Base-by-base conservation (phyloP, 2,113 vertebrate genomes). In the Lagenorhynchus albirostris region DNA sequence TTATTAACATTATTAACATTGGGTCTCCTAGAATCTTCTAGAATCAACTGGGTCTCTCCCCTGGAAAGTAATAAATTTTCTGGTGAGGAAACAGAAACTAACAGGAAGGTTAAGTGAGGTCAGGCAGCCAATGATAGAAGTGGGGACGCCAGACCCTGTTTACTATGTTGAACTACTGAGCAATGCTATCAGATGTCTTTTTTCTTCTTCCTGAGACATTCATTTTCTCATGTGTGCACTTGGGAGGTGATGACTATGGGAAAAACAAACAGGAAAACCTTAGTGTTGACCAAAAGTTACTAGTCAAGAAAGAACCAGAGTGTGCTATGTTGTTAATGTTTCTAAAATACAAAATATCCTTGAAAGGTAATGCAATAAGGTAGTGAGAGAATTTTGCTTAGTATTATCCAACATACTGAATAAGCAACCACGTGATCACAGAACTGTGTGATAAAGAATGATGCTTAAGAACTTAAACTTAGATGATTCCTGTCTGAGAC, bases 91-190 rank as follows among this genome's bases (percentile, higher is more conserved):
- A 89, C 89, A 94, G 83, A 92, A 92, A 71, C 62, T 74, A 93
- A 94, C 50, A 92, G 97, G 92, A 96, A 96, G 92, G 95, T 76
- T 80, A 97, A 89, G 53, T 26, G 76, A 93, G 92, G 97, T 88
- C 90, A 93, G 65, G 80, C 86, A 77, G 83, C 9, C 65, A 76
- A 5, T 50, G 94, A 96, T 0, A 77, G 18, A 86, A 97, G 36
- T 18, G 44, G 86, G 62, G 96, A 86, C 0, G 2, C 63, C 68
- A 68, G 74, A 63, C 50, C 44, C 68, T 91, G 67, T 86, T 71
- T 83, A 71, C 87, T 62, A 11, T 20, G n/a, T 65, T 63, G 53
- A 89, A 71, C 63, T 44, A 70, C 31, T 12, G 31, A 38, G 71
- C 44, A 36, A 23, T 0, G 82, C 50, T 95, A 91, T 91, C 89